Percentiles rank a stretch among this genome's conserved stretches.
Conservation (phyloP, 2,797 vertebrate genomes). For the Crossoptilon crossoptilon region DNA sequence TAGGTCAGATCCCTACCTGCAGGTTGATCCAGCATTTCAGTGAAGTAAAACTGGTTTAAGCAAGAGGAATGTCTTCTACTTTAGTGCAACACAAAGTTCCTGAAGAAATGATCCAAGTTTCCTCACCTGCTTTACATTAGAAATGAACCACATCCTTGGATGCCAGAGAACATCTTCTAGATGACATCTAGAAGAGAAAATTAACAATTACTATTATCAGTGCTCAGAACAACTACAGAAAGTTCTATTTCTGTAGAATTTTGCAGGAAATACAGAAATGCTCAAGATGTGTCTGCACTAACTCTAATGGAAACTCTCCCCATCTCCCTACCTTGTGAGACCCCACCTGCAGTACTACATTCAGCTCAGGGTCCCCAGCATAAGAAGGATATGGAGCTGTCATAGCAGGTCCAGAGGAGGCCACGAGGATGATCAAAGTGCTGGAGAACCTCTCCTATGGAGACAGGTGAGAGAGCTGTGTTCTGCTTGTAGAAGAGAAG, state of each 20-base stretch:
- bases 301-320: background rate
- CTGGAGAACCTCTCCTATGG: background rate
- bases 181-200: background rate
- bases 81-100: background rate
- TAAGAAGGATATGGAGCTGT: background rate
- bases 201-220: background rate
- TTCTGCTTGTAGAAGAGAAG: background rate
- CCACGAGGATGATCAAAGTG: background rate
- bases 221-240: background rate
- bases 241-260: background rate
- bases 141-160: background rate
- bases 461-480: background rate
- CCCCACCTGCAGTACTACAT: background rate
- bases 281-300: background rate
- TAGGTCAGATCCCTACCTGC: background rate
- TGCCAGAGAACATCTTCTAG: background rate
- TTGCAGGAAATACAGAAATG: background rate
- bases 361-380: no score
- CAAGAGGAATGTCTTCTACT: background rate
- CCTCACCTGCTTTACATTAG: background rate
- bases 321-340: background rate
- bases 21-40: background rate
- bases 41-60: background rate
- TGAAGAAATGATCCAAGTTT: background rate
- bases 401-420: background rate